Evolutionary conservation across 2,113 vertebrate species (phyloP).

Genomic region (Hirundichthys speculiger): DNA sequence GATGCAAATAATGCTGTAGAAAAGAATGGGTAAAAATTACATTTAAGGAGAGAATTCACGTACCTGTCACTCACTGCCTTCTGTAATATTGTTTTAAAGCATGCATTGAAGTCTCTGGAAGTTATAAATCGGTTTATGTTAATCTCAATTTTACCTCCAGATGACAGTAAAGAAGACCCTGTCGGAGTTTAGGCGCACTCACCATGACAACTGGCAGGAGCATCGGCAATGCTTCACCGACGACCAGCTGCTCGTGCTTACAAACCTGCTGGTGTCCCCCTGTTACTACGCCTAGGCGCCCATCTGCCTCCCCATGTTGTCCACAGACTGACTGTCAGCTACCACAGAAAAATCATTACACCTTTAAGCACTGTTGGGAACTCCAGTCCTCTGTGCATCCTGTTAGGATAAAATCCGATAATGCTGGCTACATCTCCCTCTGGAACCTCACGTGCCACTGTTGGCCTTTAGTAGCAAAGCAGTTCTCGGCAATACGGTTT

Average conservation of each 20-base stretch:
- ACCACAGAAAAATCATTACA: slow-evolving; percentile 8
- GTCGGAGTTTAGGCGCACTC: slow-evolving; percentile 96
- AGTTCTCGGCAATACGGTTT: slow-evolving; percentile 14
- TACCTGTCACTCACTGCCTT: too few species aligned
- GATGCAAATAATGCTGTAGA: too few species aligned
- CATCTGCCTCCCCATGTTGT: slow-evolving; percentile 26
- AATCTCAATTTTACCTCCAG: slow-evolving; percentile 68
- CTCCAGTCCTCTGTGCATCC: slow-evolving; percentile 7
- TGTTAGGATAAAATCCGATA: slow-evolving; percentile 18
- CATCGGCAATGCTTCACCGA: slow-evolving; percentile 97
- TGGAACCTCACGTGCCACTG: slow-evolving; percentile 19
- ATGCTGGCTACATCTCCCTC: slow-evolving; percentile 16
- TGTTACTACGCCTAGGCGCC: slow-evolving; percentile 90
- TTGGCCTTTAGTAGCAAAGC: slow-evolving; percentile 45
- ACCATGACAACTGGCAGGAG: slow-evolving; percentile 98
- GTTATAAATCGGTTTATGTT: too few species aligned
- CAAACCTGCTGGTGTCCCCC: slow-evolving; percentile 94
- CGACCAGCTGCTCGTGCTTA: slow-evolving; percentile 96
- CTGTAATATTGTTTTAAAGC: too few species aligned
- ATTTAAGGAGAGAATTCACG: too few species aligned
- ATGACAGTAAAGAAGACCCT: slow-evolving; percentile 98
- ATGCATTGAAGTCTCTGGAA: too few species aligned
- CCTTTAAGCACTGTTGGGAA: slow-evolving; percentile 3
- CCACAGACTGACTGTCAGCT: slow-evolving; percentile 2
- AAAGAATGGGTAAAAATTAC: too few species aligned